Percentiles rank a stretch among this genome's conserved stretches.
Conservation (phyloP, 2,888 invertebrate species). For the Agonopterix subpropinquella region DNA sequence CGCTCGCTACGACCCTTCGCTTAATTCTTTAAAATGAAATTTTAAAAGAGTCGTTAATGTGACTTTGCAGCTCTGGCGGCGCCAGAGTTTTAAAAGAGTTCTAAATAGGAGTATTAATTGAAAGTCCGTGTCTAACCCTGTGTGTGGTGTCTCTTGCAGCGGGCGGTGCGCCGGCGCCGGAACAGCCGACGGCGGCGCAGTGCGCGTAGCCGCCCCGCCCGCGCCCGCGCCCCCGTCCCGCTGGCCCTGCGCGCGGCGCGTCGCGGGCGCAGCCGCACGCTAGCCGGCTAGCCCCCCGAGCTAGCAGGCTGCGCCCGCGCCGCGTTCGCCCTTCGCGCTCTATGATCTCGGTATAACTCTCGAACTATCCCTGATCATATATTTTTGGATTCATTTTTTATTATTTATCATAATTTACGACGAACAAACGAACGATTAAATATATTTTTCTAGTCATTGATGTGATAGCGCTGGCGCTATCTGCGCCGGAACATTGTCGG, state of each 20-base stretch:
- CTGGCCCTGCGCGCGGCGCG: slow-evolving; percentile 25
- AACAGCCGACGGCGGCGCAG: slow-evolving; percentile 75
- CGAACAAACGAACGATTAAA: slow-evolving; percentile 44
- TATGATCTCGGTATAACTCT: slow-evolving; percentile 73
- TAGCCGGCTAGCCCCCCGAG: slow-evolving; percentile 17
- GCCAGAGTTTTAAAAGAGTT: slow-evolving; percentile 35
- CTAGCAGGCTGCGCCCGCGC: slow-evolving; percentile 16
- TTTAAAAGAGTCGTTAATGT: slow-evolving; percentile 42
- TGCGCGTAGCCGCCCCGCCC: slow-evolving; percentile 65
- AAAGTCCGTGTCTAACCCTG: slow-evolving; percentile 73
- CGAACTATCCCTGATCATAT: slow-evolving; percentile 64
- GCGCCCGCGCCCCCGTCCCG: slow-evolving; percentile 34
- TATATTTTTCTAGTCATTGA: slow-evolving; percentile 51
- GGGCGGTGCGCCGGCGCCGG: slow-evolving; percentile 67
- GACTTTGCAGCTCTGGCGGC: slow-evolving; percentile 35
- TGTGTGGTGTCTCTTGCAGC: slow-evolving; percentile 76
- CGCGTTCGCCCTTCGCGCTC: slow-evolving; percentile 50
- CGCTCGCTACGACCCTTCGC: slow-evolving; percentile 57
- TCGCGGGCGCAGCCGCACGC: slow-evolving; percentile 14
- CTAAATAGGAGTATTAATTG: slow-evolving; percentile 33
- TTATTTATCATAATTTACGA: slow-evolving; percentile 29
- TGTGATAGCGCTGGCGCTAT: slow-evolving; percentile 46
- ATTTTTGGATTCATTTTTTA: slow-evolving; percentile 53
- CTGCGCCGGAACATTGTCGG: slow-evolving; percentile 42
- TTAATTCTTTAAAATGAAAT: slow-evolving; percentile 51